Conservation (phyloP, 2,113 vertebrate species). For the Gadus chalcogrammus region DNA sequence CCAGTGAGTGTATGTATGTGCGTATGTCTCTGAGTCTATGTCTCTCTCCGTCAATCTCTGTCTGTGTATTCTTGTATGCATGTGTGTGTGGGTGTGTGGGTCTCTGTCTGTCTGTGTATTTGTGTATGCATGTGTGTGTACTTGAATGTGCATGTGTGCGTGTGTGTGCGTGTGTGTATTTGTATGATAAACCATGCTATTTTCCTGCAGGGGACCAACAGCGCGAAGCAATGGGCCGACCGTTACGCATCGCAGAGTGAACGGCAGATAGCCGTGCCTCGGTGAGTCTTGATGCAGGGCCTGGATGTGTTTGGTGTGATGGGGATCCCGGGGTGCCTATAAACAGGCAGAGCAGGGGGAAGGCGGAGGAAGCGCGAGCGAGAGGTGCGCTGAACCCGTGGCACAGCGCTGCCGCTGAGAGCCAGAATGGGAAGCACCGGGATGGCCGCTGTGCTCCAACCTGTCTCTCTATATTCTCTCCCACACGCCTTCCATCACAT, state of each 20-base stretch:
- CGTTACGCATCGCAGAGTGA: slow-evolving; percentile 3
- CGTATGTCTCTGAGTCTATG: too few relatives aligned
- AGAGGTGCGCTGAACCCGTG: background rate
- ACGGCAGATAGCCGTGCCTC: background rate
- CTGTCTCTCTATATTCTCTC: too few relatives aligned
- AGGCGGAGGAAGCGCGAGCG: background rate
- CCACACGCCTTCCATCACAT: too few relatives aligned
- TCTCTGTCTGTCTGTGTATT: background rate
- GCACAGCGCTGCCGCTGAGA: background rate
- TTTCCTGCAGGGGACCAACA: slow-evolving; percentile 16
- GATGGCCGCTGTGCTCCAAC: too few relatives aligned
- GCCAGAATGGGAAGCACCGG: background rate
- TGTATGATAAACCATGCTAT: background rate
- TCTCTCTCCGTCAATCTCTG: too few relatives aligned
- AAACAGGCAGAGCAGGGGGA: background rate
- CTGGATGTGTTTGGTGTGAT: too few relatives aligned
- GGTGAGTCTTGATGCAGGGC: background rate
- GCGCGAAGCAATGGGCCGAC: slow-evolving; percentile 21
- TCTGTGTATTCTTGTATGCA: too few relatives aligned
- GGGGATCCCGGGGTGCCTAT: too few relatives aligned
- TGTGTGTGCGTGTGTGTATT: slow-evolving; percentile 7
- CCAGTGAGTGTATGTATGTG: too few relatives aligned
- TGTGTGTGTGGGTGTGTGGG: too few relatives aligned
- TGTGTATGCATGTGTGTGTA: slow-evolving; percentile 4
- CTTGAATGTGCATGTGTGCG: background rate